phyloP scores from a whole-genome alignment of 1,140 invertebrate genomes.

The Archivesica marissinica region DNA sequence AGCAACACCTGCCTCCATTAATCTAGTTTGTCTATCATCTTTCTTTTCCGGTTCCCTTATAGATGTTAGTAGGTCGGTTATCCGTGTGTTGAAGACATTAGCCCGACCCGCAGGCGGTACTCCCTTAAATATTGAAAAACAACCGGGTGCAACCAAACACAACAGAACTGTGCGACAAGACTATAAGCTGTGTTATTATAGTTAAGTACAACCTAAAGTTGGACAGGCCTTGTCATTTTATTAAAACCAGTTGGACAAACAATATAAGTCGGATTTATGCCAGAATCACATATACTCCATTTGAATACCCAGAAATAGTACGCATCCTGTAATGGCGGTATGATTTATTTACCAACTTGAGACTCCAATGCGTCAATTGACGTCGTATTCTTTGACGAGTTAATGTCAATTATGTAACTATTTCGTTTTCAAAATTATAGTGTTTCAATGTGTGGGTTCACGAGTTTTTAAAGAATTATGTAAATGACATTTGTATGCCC shows the following conservation, averaged over 20 bases:
- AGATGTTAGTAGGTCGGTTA: constrained; percentile 59
- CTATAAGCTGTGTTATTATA: not conserved
- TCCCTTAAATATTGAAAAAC: constrained; percentile 8
- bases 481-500: too few species aligned
- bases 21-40: constrained; percentile 16
- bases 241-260: not conserved
- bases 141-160: not conserved
- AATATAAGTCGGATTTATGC: not conserved
- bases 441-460: too few species aligned
- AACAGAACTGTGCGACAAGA: not conserved
- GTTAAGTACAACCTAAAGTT: not conserved
- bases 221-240: not conserved
- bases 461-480: too few species aligned
- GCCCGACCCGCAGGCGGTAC: constrained; percentile 41
- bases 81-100: constrained; percentile 39
- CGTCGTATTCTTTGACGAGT: too few species aligned
- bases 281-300: not conserved
- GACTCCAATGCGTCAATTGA: too few species aligned
- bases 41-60: constrained; percentile 37
- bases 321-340: too few species aligned
- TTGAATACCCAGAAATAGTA: not conserved
- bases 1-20: constrained; percentile 47
- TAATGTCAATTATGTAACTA: too few species aligned
- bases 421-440: too few species aligned
- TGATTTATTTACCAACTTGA: too few species aligned